phyloP scores from a whole-genome alignment of 2,113 vertebrate species.

The Sterrhoptilus dennistouni region DNA sequence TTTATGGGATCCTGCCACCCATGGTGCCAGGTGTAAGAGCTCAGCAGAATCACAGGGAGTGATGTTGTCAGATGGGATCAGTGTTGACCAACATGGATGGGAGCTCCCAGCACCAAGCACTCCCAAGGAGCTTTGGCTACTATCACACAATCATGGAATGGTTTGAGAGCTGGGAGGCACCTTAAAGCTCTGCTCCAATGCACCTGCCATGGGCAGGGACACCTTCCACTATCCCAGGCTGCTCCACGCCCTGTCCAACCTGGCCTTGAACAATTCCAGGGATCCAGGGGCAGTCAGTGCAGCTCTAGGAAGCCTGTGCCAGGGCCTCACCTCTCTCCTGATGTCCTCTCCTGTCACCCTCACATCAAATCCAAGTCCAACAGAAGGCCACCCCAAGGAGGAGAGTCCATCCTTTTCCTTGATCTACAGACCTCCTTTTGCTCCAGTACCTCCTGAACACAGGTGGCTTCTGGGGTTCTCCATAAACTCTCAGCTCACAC shows the following conservation, averaged over 20 bases:
- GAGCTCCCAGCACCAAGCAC: not conserved
- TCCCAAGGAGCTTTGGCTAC: not conserved
- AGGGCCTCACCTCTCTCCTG: not conserved
- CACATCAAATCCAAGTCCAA: not conserved
- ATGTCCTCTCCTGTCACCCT: not conserved
- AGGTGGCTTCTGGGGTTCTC: not conserved
- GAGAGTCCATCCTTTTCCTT: not conserved
- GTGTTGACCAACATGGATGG: rapidly evolving
- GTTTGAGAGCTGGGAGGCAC: not conserved
- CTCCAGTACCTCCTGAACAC: not conserved
- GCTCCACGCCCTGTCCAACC: not conserved
- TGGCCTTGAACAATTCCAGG: not conserved
- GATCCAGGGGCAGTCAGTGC: not conserved
- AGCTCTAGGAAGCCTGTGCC: not conserved
- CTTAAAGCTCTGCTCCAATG: not conserved
- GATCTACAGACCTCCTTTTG: not conserved
- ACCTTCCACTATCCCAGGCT: rapidly evolving
- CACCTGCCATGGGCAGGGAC: not conserved
- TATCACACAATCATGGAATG: not conserved
- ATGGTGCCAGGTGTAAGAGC: rapidly evolving
- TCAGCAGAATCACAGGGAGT: not conserved
- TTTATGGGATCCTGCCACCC: not conserved
- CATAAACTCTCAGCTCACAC: not conserved
- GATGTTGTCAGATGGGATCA: rapidly evolving
- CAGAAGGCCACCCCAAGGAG: not conserved